A percentile compares a stretch with the other conserved stretches of the same genome.
These are phyloP conservation scores for Chondrilla cf. caribensis DNA, from an alignment of 37 sponge, comb jelly and placozoan genomes.

Conservation along the genomic window DNA sequence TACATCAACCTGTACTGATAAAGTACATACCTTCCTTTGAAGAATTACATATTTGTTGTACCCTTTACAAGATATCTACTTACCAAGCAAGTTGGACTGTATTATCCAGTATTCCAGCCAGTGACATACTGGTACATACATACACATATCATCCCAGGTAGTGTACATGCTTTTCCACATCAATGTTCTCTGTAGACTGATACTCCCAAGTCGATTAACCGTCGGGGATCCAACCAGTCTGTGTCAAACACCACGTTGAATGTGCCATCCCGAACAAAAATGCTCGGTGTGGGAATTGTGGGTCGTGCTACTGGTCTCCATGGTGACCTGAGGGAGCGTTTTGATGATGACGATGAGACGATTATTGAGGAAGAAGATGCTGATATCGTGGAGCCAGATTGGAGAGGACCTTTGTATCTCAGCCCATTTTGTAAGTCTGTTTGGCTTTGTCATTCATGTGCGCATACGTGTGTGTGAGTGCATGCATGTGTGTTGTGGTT, in stretches of 20 bases:
- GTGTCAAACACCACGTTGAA: constrained; percentile 10
- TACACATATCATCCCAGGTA: no score
- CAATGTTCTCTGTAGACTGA: not conserved
- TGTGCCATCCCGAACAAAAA: not conserved
- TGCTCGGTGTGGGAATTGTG: not conserved
- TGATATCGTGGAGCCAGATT: not conserved
- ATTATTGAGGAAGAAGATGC: not conserved
- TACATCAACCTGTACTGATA: no score
- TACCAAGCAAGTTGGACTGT: no score
- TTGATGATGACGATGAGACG: constrained; percentile 22
- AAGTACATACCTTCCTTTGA: no score
- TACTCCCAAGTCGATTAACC: not conserved
- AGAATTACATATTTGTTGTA: no score
- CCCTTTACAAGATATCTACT: no score
- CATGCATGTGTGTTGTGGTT: no score
- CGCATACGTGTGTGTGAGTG: no score
- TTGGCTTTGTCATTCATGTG: not conserved
- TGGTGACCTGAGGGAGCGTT: constrained; percentile 3
- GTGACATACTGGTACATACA: no score
- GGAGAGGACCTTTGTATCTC: constrained; percentile 13
- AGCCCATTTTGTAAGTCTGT: constrained; percentile 4
- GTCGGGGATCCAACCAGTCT: constrained; percentile 11
- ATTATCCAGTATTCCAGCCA: no score
- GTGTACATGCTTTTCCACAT: no score
- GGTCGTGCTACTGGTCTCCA: not conserved